A percentile compares a stretch with the other conserved stretches of the same genome.
Conservation (phyloP, 2,797 vertebrate genomes). For the Coendou prehensilis region DNA sequence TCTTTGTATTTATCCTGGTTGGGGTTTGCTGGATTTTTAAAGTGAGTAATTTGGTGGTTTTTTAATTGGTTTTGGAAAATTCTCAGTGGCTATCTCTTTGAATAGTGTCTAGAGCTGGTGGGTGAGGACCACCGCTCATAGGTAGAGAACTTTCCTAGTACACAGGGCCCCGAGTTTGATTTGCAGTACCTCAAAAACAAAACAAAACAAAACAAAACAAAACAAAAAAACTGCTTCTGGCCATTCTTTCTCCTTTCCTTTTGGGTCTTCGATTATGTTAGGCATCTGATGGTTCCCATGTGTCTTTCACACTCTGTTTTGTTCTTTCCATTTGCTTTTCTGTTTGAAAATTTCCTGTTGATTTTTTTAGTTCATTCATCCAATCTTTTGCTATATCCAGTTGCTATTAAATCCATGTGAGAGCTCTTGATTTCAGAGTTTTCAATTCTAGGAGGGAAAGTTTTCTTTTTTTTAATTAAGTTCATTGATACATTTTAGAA, state of each 20-base stretch:
- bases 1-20: background rate
- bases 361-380: background rate
- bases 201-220: no score
- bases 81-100: background rate
- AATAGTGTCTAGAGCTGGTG: background rate
- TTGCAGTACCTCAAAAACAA: background rate
- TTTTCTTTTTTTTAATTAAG: background rate
- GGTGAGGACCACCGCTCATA: background rate
- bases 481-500: background rate
- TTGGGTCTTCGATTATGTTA: background rate
- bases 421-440: conserved; percentile 7
- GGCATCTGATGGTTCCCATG: background rate
- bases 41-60: background rate
- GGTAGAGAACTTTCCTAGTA: background rate
- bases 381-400: background rate
- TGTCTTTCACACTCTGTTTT: background rate
- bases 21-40: background rate
- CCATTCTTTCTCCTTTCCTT: background rate
- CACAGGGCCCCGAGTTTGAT: no score
- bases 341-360: background rate
- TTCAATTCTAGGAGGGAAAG: background rate
- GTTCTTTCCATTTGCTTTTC: background rate
- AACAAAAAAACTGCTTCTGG: background rate
- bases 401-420: background rate
- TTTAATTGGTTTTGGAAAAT: conserved; percentile 23